Conservation (phyloP, 53 echinoderm and acorn worm genomes). For the Astropecten irregularis region DNA sequence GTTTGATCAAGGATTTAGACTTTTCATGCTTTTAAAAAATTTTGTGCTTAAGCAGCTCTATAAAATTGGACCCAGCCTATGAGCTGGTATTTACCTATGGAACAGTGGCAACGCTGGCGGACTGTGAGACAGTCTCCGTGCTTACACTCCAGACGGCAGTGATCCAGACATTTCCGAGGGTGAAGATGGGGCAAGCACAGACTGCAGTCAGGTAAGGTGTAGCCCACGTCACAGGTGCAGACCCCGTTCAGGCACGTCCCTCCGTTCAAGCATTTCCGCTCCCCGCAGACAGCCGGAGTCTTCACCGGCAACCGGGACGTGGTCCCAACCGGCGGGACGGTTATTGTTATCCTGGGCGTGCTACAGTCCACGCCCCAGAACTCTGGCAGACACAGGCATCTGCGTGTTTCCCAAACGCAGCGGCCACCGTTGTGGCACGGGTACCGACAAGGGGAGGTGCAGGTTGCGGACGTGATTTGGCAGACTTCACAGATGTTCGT, state of each 20-base stretch:
- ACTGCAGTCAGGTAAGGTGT: conserved; percentile 24
- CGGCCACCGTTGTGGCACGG: conserved; percentile 26
- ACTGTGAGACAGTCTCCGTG: conserved; percentile 40
- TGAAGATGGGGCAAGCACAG: conserved; percentile 30
- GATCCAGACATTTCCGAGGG: conserved; percentile 17
- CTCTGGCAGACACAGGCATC: conserved; percentile 8
- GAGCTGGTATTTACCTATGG: conserved; percentile 41
- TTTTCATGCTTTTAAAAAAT: too few relatives aligned
- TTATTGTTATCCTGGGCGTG: not conserved
- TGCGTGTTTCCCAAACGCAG: conserved; percentile 13
- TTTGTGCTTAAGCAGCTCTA: too few relatives aligned
- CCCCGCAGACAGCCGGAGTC: not conserved
- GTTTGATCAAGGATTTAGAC: too few relatives aligned
- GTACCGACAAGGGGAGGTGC: conserved; percentile 22
- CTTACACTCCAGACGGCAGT: conserved; percentile 36
- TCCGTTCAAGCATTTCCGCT: conserved; percentile 23
- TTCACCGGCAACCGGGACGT: not conserved
- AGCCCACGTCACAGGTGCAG: conserved; percentile 9
- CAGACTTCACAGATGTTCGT: conserved; percentile 15
- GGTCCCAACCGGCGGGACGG: not conserved
- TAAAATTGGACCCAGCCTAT: too few relatives aligned
- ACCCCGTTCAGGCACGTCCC: conserved; percentile 6
- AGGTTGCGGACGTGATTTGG: not conserved
- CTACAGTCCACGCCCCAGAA: conserved; percentile 19
- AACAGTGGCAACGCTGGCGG: conserved; percentile 18